These are phyloP conservation scores for Panzeria rudis DNA, from an alignment of 2,888 invertebrate genomes.

Conservation along the genomic window DNA sequence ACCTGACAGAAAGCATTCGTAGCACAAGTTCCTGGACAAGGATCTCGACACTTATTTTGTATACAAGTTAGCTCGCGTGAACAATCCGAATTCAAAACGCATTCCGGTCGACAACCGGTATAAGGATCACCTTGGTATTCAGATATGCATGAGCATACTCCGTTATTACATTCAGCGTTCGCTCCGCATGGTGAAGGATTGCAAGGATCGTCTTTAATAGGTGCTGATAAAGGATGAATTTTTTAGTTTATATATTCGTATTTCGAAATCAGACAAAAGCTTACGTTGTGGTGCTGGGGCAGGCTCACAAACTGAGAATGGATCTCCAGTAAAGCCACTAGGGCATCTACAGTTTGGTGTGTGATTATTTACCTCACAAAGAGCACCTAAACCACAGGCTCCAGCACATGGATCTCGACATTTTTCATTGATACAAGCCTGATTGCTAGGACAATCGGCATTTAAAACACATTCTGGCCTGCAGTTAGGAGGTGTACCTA, in stretches of 20 bases:
- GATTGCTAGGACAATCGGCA: conserved; percentile 88
- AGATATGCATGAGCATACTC: conserved; percentile 82
- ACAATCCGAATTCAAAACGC: conserved; percentile 91
- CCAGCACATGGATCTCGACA: conserved; percentile 90
- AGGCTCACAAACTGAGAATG: conserved; percentile 89
- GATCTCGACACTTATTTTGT: conserved; percentile 90
- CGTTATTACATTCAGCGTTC: conserved; percentile 87
- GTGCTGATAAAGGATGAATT: conserved; percentile 71
- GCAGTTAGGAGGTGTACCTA: conserved; percentile 89
- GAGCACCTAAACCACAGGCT: conserved; percentile 87
- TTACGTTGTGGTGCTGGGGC: conserved; percentile 84
- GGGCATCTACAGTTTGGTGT: conserved; percentile 88
- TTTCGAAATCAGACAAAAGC: conserved; percentile 37
- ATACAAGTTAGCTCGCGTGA: conserved; percentile 88
- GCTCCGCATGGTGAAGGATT: conserved; percentile 91
- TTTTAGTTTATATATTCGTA: not conserved
- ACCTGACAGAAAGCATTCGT: conserved; percentile 90
- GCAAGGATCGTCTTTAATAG: conserved; percentile 86
- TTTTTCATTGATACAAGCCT: conserved; percentile 89
- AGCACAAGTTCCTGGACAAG: conserved; percentile 92
- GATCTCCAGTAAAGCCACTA: conserved; percentile 88
- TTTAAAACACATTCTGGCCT: conserved; percentile 89
- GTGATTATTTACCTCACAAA: conserved; percentile 88
- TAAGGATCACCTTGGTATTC: conserved; percentile 91
- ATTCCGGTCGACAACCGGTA: conserved; percentile 91